Base-by-base conservation (phyloP, 2,888 invertebrate species). In the Litoditis marina region DNA sequence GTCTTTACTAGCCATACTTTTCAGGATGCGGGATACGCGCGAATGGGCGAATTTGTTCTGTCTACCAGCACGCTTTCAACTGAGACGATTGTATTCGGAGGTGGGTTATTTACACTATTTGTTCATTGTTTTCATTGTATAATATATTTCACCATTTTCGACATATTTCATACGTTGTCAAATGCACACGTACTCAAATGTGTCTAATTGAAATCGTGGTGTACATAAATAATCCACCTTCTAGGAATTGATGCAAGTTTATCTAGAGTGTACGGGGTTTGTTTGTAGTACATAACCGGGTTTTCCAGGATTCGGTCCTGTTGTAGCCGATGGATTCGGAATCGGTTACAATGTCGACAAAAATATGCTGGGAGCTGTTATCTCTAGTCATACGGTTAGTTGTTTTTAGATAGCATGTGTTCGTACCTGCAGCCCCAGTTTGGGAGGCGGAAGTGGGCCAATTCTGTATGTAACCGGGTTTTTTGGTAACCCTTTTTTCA, bases 1-100 rank as follows among this genome's bases (percentile, higher is more conserved):
- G 11, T 52, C 2, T 11, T 47, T 32, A 13, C 5, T 42, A 50
- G 4, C 22, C 16, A 89, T 78, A 84, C 87, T 27, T 60, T 73
- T 30, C 78, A 79, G n/a, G 83, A 84, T 56, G 85, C 87, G 0
- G 82, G 72, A 34, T 72, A 69, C 62, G 87, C 53, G 19, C 52
- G 87, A 66, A 87, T 95, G 67, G 94, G 94, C 85, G 88, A 92
- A 78, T 92, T 91, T 75, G 89, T 94, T 73, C 85, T 98, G 44
- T 96, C 96, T 53, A 96, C 96, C 0, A 94, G 94, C 59, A 95
- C 96, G 0, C 85, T 98, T 52, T 89, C 90, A 0, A 91, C 93
- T 52, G 90, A 92, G 0, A 89, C 90, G 58, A 89, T 95, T 13
- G 85, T 89, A 78, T 90, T 91, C 28, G 96, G 95, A 28, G 73